Evolutionary conservation across 1,140 invertebrate species (phyloP), one percentile per base, ranked within the genome.

Genomic region (Bombus pascuorum): DNA sequence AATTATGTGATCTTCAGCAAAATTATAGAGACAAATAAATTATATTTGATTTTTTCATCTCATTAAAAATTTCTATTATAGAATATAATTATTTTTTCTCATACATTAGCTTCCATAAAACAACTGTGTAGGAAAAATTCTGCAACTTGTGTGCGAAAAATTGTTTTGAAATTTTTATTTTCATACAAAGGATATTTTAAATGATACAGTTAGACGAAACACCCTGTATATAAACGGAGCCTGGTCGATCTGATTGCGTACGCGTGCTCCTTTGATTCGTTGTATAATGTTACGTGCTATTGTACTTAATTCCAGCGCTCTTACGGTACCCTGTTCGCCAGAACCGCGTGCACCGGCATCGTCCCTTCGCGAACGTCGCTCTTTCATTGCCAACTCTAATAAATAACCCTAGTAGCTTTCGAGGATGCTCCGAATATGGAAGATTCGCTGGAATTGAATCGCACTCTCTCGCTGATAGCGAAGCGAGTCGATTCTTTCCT

Each of bases 261-360:
- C 81, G 79, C 37, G 47, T 72, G 44, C 57, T 74, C 73, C 57
- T 76, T 75, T 83, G 71, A 86, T 86, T 86, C 73, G 57, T 77
- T 74, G 85, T 84, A 86, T 86, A 83, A 86, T 86, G 81, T 84
- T 87, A 87, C 81, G 83, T 77, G 86, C 83, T 68, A 87, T 87
- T 82, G 75, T 87, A 75, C 82, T 87, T 82, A 85, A 85, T 85
- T 66, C 86, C 62, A 34, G 6, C 1, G 71, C 47, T 80, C 65
- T 87, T 85, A 86, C 85, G 85, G 85, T 86, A 86, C 81, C 68
- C 37, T 28, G 25, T 77, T 83, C 70, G 9, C 66, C 44, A 32
- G 59, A 75, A 68, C 32, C 39, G 57, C 59, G 34, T 12, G 39
- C 28, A 62, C 18, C 66, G n/a, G 32, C n/a, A 12, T 32, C 22